phyloP scores from a whole-genome alignment of 2,113 vertebrate genomes.

The Chrysochloris asiatica region DNA sequence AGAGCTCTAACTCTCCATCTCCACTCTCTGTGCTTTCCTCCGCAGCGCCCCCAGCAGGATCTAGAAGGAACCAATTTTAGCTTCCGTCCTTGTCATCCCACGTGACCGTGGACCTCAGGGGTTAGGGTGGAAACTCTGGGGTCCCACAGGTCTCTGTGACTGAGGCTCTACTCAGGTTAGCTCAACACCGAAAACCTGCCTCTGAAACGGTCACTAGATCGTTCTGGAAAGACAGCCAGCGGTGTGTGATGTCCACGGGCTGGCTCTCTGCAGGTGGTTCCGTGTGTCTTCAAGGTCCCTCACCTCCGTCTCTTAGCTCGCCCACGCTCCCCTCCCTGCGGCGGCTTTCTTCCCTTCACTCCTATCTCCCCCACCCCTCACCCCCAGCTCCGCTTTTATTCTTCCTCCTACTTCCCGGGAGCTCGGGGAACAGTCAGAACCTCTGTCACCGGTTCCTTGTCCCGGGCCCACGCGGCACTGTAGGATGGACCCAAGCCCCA shows the following conservation, averaged over 20 bases:
- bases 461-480: no score
- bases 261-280: background rate
- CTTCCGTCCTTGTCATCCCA: background rate
- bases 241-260: background rate
- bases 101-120: background rate
- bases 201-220: background rate
- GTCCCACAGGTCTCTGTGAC: background rate
- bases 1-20: no score
- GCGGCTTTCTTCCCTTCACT: background rate
- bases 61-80: background rate
- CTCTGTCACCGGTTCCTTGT: background rate
- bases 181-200: background rate
- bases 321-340: background rate
- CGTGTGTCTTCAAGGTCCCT: background rate
- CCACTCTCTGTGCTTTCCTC: background rate
- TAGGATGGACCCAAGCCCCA: background rate
- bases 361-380: background rate
- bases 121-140: background rate
- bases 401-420: conserved; percentile 18
- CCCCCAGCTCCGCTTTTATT: background rate
- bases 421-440: background rate
- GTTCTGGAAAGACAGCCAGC: background rate
- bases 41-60: conserved; percentile 38
- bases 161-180: background rate
- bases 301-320: background rate